Evolutionary conservation across 2,113 vertebrate genomes (phyloP), one percentile per base, ranked within the genome.

Genomic region (Malurus elegans): DNA sequence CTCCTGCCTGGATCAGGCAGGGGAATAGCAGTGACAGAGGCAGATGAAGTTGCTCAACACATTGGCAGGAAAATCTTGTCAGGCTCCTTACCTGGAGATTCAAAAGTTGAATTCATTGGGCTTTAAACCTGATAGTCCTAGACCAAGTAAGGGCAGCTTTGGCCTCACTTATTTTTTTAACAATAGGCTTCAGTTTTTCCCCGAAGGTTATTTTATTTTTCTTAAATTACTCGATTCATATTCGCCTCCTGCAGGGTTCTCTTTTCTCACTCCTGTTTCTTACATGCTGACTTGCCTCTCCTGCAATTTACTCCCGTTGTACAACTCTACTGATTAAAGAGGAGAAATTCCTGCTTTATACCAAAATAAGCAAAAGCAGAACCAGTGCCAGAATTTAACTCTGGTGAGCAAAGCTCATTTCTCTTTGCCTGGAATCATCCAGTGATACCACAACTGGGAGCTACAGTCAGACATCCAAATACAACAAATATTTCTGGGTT

Each of bases 331-430:
- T 44, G 56, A 72, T 62, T 92, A 38, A 54, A 86, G 38, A 88
- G 58, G 34, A 95, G 81, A 92, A 88, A 96, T 92, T 95, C 74
- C 67, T 96, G 51, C 79, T 86, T 80, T 83, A n/a, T 76, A 96
- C 71, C 85, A 92, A 95, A 92, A 88, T 57, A 95, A 95, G 66
- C 78, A 93, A 40, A 65, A 76, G 62, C 21, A 56, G 81, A 60
- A 40, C 66, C 9, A 12, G 67, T 90, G 88, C 85, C 92, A 95
- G 64, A 32, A 67, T 82, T 85, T 47, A 50, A 66, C 73, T 91
- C 67, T 66, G 71, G 89, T 92, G 85, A 89, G 87, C 47, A 93
- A 58, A 76, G 24, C 40, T 93, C 86, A 21, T 44, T 93, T 83
- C 79, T 92, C 71, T 62, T 73, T 90, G 64, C 90, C 74, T 83